These are phyloP conservation scores for Stomorhina lunata DNA, from an alignment of 2,888 invertebrate species.

Conservation along the genomic window DNA sequence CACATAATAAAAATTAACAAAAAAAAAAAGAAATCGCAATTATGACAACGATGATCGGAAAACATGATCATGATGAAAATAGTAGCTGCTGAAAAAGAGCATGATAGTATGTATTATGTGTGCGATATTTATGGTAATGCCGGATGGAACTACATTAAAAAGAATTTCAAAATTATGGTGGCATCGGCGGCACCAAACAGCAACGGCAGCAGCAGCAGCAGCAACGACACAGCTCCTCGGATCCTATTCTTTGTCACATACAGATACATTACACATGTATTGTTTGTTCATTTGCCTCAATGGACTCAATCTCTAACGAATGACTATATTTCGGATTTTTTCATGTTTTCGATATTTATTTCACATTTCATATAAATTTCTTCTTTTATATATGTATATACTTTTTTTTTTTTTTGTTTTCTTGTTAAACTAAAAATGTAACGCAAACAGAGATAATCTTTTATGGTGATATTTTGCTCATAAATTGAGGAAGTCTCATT, in stretches of 20 bases:
- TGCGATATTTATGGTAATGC: conserved; percentile 28
- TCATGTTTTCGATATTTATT: neutral
- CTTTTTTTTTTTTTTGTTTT: neutral
- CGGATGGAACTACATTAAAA: conserved; percentile 46
- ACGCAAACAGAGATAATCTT: neutral
- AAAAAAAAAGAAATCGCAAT: neutral
- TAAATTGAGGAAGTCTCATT: conserved; percentile 31
- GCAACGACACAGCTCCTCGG: neutral
- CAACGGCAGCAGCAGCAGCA: conserved; percentile 41
- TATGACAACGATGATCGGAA: neutral
- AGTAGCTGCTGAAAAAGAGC: conserved; percentile 21
- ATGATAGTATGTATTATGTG: conserved; percentile 9
- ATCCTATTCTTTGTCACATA: neutral
- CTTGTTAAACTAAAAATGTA: neutral
- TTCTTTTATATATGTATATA: conserved; percentile 8
- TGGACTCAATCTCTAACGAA: neutral
- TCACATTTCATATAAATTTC: neutral
- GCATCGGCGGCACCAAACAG: conserved; percentile 18
- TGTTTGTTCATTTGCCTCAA: conserved; percentile 3
- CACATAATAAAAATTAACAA: neutral
- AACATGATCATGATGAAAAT: conserved; percentile 10
- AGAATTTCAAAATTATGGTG: conserved; percentile 48
- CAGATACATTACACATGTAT: neutral
- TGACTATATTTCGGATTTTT: neutral
- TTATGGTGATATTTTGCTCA: neutral